Base-by-base conservation (phyloP, 92 coral and sea anemone genomes). In the Parazoanthus swiftii region DNA sequence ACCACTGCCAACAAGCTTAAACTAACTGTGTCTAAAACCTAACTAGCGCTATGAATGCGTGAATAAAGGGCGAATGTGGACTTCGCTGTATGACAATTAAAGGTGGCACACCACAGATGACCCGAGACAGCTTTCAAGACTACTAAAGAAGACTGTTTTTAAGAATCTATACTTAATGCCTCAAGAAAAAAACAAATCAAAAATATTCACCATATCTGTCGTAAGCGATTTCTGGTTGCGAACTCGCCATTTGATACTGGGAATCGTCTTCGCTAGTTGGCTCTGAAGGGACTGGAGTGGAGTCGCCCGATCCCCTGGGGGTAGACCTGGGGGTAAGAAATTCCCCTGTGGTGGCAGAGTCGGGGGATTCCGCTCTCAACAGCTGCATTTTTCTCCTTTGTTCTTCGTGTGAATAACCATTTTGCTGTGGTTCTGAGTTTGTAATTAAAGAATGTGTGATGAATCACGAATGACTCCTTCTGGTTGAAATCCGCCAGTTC, bases 321-420 rank as follows among this genome's bases (percentile, higher is more conserved):
- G 93, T 86, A 6, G 81, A 91, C 16, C 79, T 79, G 1, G 96
- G 96, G 36, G 95, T 92, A 26, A 89, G 68, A 79, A 88, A 92
- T 25, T 94, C 96, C 6, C 95, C 93, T 8, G 95, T 83, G 26
- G 94, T 91, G 72, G 78, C 88, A 6, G 97, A 92, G 63, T 94
- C 97, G 9, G 93, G 86, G 4, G 97, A 94, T 11, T 74, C 97
- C 6, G 95, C 42, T 44, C 89, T 89, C 37, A 84, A 50, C 67
- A 84, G 87, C 87, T 84, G 79, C 79, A 71, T 44, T 84, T 84
- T 84, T 46, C 66, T 84, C 65, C 87, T 44, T 33, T 84, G 79
- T 8, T 71, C 87, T 50, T 71, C 87, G 46, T 44, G 63, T 21
- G 87, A 84, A 35, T 42, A 84, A 43, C 87, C 87, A 48, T 84